Conservation (phyloP, 2,797 vertebrate genomes). For the Decapterus maruadsi region DNA sequence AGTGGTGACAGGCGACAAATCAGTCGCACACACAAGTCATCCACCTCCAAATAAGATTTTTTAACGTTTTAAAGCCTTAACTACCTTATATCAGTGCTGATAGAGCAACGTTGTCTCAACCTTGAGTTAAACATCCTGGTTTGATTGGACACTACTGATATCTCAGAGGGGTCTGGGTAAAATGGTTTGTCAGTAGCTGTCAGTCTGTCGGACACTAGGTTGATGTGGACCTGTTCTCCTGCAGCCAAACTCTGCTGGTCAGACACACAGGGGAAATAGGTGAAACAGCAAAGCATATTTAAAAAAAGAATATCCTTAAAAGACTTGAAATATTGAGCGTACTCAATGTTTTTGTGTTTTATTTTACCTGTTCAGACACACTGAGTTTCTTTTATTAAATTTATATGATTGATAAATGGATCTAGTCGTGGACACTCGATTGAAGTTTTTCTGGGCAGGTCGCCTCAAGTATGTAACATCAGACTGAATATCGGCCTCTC, state of each 20-base stretch:
- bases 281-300: constrained; percentile 9
- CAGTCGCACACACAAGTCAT: not conserved
- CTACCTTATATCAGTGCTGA: constrained; percentile 13
- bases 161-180: not conserved
- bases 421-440: not conserved
- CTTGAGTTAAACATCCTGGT: not conserved
- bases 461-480: not conserved
- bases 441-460: constrained; percentile 8
- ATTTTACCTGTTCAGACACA: constrained; percentile 16
- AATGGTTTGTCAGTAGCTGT: not conserved
- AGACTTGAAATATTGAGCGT: constrained; percentile 53
- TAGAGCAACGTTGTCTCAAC: not conserved
- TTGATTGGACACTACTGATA: constrained; percentile 23
- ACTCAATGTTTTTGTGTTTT: constrained; percentile 31
- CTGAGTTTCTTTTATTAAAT: constrained; percentile 26
- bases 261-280: constrained; percentile 66
- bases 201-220: not conserved
- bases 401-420: not conserved
- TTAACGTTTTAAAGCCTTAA: constrained; percentile 16
- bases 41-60: not conserved
- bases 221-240: constrained; percentile 29
- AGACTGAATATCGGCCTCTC: constrained; percentile 8
- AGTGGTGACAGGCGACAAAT: not conserved
- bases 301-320: constrained; percentile 37
- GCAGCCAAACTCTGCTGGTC: constrained; percentile 56